Conservation (phyloP, 1,140 invertebrate species). For the Carposina sasakii region DNA sequence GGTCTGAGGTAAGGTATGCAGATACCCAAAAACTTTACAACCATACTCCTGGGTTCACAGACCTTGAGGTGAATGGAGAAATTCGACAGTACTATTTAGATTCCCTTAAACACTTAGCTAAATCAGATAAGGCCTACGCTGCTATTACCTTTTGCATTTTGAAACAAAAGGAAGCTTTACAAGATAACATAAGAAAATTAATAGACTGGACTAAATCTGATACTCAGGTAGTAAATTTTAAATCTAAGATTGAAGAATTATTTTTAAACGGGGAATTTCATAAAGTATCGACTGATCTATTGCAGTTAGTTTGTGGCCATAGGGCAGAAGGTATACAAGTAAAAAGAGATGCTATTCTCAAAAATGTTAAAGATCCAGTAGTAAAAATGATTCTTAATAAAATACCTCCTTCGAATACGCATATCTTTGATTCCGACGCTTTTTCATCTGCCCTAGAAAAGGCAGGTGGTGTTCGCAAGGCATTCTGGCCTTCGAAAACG, state of each 20-base stretch:
- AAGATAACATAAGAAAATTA: background rate
- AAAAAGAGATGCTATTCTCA: background rate
- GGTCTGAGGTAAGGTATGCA: background rate
- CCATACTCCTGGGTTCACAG: background rate
- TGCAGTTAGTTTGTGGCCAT: slow-evolving; percentile 1
- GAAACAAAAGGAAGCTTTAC: background rate
- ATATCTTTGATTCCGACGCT: background rate
- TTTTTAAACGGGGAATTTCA: background rate
- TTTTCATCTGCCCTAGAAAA: background rate
- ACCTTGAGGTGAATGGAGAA: background rate
- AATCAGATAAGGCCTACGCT: background rate
- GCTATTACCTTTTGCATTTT: slow-evolving; percentile 2
- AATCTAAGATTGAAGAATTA: background rate
- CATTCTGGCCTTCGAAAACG: background rate
- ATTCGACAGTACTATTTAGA: too few species aligned
- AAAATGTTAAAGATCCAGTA: background rate
- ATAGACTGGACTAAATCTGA: background rate
- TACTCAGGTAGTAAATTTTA: background rate
- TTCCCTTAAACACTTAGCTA: background rate
- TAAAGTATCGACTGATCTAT: background rate
- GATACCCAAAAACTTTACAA: slow-evolving; percentile 1
- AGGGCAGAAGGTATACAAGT: slow-evolving; percentile 2
- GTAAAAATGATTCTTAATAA: background rate
- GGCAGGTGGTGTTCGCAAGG: background rate
- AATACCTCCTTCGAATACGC: background rate